Evolutionary conservation across 2,113 vertebrate species (phyloP), one percentile per base, ranked within the genome.

Genomic region (Ranitomeya imitator): DNA sequence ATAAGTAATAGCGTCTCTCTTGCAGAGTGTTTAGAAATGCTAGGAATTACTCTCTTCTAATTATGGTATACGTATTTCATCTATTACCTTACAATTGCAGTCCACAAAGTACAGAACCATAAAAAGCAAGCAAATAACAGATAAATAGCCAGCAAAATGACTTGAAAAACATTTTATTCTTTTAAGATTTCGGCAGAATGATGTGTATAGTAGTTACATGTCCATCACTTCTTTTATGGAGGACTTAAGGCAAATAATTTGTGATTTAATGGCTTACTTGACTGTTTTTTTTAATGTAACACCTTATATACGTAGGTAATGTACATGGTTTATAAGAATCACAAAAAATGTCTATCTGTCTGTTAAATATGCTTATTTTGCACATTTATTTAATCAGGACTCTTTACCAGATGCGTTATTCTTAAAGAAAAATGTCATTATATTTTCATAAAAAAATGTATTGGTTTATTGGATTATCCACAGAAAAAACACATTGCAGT

Each of bases 11-110:
- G 55, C 59, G 31, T 63, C 18, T 63, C 21, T 23, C 16, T 78
- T 61, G 31, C 31, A 52, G 37, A 86, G 55, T 13, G 19, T 86
- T 78, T 86, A 63, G 73, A 61, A 74, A 74, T 74, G 83, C 45
- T 51, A 45, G 18, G 73, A 51, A 60, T 37, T 37, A n/a, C 51
- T 77, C 57, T 63, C 31, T 61, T 61, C 73, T 86, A 86, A 86
- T 86, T 78, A 86, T 78, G 59, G 57, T 77, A 31, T 85, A 85
- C 59, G 83, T 60, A 85, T 85, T 76, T 52, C 83, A 85, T 74
- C 26, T 59, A 73, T 57, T 85, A 69, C 83, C 83, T 74, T 60
- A 74, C 69, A 85, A 85, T 60, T 73, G 54, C 6, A 85, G n/a
- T 60, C 15, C 54, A 76, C 18, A 76, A 85, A 60, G 69, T 45